These are phyloP conservation scores for Tupiocoris notatus DNA, from an alignment of 2,888 invertebrate species.

Conservation along the genomic window DNA sequence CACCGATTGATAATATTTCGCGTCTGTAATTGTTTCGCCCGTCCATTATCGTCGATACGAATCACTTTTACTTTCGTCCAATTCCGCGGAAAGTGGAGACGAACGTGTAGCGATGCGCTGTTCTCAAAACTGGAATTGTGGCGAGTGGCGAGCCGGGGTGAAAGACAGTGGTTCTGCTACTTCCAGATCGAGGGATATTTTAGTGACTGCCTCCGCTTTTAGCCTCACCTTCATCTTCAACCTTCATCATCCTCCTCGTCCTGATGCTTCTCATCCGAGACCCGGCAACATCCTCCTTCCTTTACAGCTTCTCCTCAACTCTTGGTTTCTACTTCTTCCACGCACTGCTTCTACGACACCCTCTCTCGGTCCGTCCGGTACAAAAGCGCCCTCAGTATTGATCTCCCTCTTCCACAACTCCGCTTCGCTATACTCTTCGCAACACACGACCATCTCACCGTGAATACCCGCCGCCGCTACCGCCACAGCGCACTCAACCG, in stretches of 20 bases:
- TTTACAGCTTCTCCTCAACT: neutral
- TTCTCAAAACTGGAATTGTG: no score
- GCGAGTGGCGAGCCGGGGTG: no score
- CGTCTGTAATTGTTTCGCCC: no score
- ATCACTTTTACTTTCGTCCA: no score
- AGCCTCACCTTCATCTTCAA: neutral
- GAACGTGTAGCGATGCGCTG: no score
- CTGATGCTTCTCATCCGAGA: neutral
- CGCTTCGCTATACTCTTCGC: neutral
- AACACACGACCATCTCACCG: neutral
- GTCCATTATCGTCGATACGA: no score
- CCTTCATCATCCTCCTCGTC: neutral
- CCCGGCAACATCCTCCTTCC: neutral
- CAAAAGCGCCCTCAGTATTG: neutral
- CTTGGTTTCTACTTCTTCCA: neutral
- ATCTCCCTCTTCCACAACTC: neutral
- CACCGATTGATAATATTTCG: no score
- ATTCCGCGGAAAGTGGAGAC: no score
- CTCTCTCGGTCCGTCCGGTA: neutral
- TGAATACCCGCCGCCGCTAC: neutral
- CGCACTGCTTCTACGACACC: neutral
- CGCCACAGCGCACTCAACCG: neutral
- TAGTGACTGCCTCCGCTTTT: neutral
- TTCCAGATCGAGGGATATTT: neutral
- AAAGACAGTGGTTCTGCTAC: no score